These are phyloP conservation scores for Thalassoma bifasciatum DNA, from an alignment of 2,113 vertebrate species.

Conservation along the genomic window DNA sequence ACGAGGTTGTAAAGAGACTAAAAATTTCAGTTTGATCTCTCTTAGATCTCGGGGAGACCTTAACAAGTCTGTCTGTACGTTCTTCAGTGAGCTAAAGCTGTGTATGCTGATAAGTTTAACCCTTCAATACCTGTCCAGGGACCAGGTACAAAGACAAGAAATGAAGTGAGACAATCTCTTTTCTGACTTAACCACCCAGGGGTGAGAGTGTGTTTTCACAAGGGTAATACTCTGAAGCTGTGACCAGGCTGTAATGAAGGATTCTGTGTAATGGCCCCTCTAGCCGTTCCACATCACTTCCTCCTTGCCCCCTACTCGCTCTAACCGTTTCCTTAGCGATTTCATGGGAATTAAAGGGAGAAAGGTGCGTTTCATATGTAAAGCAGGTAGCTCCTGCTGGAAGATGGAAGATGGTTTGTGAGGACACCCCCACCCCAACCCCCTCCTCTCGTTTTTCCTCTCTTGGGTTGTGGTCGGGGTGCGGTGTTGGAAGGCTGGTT, in stretches of 20 bases:
- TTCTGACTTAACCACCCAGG: conserved; percentile 60
- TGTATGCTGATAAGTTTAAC: conserved; percentile 54
- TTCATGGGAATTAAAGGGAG: conserved; percentile 78
- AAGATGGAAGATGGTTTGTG: conserved; percentile 49
- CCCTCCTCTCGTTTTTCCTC: conserved; percentile 37
- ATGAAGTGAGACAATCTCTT: conserved; percentile 61
- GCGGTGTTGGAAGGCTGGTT: conserved; percentile 13
- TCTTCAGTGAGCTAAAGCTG: conserved; percentile 16
- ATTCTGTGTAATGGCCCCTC: conserved; percentile 76
- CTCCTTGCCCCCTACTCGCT: conserved; percentile 52
- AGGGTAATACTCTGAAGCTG: conserved; percentile 71
- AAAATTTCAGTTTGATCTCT: conserved; percentile 14
- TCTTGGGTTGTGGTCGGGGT: conserved; percentile 48
- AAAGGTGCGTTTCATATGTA: conserved; percentile 80
- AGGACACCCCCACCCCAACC: conserved; percentile 26
- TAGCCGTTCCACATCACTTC: conserved; percentile 73
- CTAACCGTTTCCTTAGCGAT: conserved; percentile 71
- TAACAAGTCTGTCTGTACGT: conserved; percentile 27
- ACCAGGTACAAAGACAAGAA: conserved; percentile 51
- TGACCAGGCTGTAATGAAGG: conserved; percentile 74
- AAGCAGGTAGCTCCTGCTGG: conserved; percentile 64
- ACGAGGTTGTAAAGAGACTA: not conserved
- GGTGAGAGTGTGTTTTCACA: conserved; percentile 65
- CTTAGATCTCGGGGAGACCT: conserved; percentile 23
- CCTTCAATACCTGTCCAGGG: conserved; percentile 28